phyloP scores from a whole-genome alignment of 2,113 vertebrate species.

The Fregetta grallaria region DNA sequence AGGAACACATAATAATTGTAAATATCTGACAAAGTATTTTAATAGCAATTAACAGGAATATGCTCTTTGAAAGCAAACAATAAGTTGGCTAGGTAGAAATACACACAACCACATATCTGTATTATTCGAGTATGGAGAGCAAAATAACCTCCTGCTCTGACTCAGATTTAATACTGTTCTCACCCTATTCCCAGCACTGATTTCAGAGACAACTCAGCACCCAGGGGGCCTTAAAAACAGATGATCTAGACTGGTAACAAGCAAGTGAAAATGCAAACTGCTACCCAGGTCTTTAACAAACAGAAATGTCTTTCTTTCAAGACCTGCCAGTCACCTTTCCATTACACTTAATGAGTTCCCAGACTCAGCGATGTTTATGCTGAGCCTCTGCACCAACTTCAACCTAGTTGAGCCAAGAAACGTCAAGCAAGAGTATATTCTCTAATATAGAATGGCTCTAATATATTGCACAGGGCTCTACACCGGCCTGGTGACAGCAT shows the following conservation, averaged over 20 bases:
- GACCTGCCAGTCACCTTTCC: neutral
- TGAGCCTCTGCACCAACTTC: neutral
- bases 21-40: neutral
- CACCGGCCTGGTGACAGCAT: neutral
- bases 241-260: neutral
- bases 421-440: neutral
- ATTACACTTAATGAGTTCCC: neutral
- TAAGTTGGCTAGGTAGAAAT: neutral
- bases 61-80: neutral
- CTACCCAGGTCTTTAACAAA: neutral
- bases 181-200: neutral
- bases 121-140: neutral
- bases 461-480: neutral
- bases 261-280: neutral
- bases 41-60: neutral
- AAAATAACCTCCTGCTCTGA: neutral
- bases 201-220: neutral
- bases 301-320: neutral
- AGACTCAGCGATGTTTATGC: accelerated
- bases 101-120: neutral
- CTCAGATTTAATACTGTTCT: neutral
- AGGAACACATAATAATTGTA: neutral
- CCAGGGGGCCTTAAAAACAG: neutral
- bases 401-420: neutral
- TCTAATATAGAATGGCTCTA: accelerated